Conservation (phyloP, 2,797 vertebrate species). For the Pipistrellus pipistrellus region DNA sequence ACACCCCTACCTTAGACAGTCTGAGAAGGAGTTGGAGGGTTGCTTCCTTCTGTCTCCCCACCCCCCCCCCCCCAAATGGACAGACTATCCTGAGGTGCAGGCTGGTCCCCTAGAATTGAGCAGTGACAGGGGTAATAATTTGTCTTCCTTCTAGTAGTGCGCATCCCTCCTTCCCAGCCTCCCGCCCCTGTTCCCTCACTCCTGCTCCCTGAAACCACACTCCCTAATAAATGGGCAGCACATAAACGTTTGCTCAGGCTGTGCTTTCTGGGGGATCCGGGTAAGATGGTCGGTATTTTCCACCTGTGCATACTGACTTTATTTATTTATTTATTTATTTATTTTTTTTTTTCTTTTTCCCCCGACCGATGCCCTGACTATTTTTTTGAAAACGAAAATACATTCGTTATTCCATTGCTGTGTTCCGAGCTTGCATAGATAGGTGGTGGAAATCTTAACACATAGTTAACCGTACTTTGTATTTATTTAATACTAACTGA, state of each 20-base stretch:
- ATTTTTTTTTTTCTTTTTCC: too few relatives aligned
- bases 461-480: background rate
- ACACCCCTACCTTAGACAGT: background rate
- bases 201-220: background rate
- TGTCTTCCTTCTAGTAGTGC: background rate
- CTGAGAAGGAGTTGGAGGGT: background rate
- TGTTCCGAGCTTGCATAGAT: background rate
- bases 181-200: background rate
- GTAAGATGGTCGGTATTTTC: slow-evolving; percentile 16
- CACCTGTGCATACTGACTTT: background rate
- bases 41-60: too few relatives aligned
- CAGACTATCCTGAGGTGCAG: background rate
- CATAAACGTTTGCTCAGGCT: background rate
- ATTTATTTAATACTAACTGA: slow-evolving; percentile 26
- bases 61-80: too few relatives aligned
- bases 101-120: background rate
- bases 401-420: background rate
- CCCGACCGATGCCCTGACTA: too few relatives aligned
- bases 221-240: background rate
- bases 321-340: too few relatives aligned
- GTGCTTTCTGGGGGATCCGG: slow-evolving; percentile 31
- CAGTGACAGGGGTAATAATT: accelerated
- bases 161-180: background rate
- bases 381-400: background rate
- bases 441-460: slow-evolving; percentile 6